A percentile compares a stretch with the other conserved stretches of the same genome.
Conservation (phyloP, 2,888 invertebrate genomes). For the Oegoconia quadripuncta region DNA sequence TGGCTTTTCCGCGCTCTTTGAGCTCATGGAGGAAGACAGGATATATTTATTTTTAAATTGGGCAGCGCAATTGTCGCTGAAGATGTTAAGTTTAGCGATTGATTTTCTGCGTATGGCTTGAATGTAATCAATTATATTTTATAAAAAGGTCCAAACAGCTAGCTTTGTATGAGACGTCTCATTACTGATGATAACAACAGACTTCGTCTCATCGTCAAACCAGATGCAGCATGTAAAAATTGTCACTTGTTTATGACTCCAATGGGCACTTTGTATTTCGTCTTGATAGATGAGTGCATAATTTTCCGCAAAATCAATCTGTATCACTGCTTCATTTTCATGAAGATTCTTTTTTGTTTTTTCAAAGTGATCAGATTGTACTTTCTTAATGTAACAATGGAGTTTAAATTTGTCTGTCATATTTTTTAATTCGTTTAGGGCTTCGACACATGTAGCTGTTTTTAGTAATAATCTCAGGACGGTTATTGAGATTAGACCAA, state of each 20-base stretch:
- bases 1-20: background rate
- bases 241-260: constrained; percentile 10
- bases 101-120: background rate
- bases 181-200: no score
- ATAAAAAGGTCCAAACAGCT: background rate
- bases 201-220: constrained; percentile 1
- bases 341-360: background rate
- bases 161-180: background rate
- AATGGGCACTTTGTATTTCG: constrained; percentile 16
- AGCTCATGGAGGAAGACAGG: background rate
- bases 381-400: constrained; percentile 9
- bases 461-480: no score
- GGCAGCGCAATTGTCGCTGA: background rate
- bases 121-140: background rate
- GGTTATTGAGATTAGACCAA: no score
- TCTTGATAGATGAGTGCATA: constrained; percentile 11
- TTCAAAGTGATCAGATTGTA: constrained; percentile 10
- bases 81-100: background rate
- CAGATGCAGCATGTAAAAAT: constrained; percentile 8
- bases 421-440: constrained; percentile 1
- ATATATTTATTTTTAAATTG: background rate
- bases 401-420: constrained; percentile 8
- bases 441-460: no score
- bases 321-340: constrained; percentile 11
- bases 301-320: constrained; percentile 18